These are phyloP conservation scores for Scolopax bukidnonensis DNA, from an alignment of 2,797 vertebrate species.

Conservation along the genomic window DNA sequence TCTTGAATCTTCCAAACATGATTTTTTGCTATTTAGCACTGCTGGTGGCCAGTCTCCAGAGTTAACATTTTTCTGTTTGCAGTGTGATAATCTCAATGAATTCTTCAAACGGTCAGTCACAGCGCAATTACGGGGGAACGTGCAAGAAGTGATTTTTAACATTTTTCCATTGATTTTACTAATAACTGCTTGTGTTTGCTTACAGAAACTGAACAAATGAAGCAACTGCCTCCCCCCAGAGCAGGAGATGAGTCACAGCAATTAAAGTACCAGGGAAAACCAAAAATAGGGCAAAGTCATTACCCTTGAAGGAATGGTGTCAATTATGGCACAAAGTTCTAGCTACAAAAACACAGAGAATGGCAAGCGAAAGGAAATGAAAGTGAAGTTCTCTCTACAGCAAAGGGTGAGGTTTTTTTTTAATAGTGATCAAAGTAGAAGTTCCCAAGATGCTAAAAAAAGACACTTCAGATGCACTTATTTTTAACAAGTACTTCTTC, in stretches of 20 bases:
- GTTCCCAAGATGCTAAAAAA: neutral
- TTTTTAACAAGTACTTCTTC: neutral
- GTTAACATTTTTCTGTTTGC: fast-evolving
- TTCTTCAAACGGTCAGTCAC: neutral
- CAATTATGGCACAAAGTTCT: neutral
- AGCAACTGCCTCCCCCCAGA: neutral
- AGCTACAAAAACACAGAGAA: neutral
- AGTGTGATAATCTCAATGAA: neutral
- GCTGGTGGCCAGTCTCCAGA: neutral
- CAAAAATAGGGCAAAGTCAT: conserved; percentile 30
- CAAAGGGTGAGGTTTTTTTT: neutral
- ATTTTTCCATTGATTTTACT: neutral
- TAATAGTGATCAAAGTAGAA: conserved; percentile 40
- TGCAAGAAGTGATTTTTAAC: neutral
- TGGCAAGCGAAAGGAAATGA: neutral
- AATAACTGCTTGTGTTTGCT: neutral
- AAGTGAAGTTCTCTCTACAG: neutral
- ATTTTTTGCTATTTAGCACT: neutral
- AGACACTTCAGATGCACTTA: neutral
- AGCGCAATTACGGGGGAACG: neutral
- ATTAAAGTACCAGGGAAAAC: neutral
- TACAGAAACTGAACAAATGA: neutral
- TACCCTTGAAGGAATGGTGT: conserved; percentile 30
- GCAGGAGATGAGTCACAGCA: neutral
- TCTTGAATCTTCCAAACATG: neutral